These are phyloP conservation scores for Alentia gelatinosa DNA, from an alignment of 2,888 invertebrate species.

Conservation along the genomic window DNA sequence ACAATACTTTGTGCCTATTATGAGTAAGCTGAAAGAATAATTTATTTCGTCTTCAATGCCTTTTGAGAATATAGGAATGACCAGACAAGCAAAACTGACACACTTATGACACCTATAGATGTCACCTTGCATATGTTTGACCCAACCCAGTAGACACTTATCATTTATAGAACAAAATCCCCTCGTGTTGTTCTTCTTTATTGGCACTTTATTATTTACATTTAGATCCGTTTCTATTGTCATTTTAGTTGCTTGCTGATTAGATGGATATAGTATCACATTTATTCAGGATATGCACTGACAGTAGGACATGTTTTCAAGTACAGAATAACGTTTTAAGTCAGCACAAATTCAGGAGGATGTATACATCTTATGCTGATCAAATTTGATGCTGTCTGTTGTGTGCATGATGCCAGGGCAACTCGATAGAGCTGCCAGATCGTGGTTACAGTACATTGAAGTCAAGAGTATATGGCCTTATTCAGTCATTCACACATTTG, in stretches of 20 bases:
- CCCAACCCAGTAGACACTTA: background rate
- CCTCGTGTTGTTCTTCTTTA: background rate
- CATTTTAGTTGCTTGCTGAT: background rate
- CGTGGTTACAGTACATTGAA: background rate
- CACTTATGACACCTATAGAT: background rate
- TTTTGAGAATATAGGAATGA: conserved; percentile 19
- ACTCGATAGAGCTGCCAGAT: background rate
- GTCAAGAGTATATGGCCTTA: background rate
- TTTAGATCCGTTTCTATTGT: background rate
- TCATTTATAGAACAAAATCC: background rate
- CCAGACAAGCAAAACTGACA: background rate
- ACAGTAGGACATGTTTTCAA: too few relatives aligned
- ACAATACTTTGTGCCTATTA: too few relatives aligned
- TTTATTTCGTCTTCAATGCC: too few relatives aligned
- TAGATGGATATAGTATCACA: background rate
- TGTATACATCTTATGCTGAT: background rate
- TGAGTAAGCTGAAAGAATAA: too few relatives aligned
- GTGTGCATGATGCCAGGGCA: conserved; percentile 3
- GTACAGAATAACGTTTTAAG: too few relatives aligned
- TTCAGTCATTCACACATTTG: too few relatives aligned
- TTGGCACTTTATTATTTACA: background rate
- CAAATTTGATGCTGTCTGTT: background rate
- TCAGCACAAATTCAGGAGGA: background rate
- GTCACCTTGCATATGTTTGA: background rate
- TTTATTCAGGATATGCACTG: background rate